Evolutionary conservation across 2,797 vertebrate genomes (phyloP).

Genomic region (Scolopax bukidnonensis): DNA sequence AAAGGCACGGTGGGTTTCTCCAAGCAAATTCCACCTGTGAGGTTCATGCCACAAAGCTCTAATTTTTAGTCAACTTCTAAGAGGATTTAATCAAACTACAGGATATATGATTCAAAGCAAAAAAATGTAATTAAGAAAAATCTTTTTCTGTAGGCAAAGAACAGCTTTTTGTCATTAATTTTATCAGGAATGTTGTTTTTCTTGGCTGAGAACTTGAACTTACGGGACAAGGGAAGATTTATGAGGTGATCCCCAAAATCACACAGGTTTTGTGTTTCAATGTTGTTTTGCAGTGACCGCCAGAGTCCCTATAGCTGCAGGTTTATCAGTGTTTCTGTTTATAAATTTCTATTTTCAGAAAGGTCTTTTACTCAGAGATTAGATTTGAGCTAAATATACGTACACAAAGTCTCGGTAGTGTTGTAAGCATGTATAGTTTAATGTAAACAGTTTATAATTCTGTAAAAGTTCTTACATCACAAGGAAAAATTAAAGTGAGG

Average conservation of each 20-base stretch:
- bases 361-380: conserved; percentile 27
- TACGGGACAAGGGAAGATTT: conserved; percentile 53
- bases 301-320: conserved; percentile 34
- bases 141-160: conserved; percentile 68
- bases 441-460: conserved; percentile 23
- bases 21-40: conserved; percentile 28
- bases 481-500: neutral
- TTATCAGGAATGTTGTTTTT: conserved; percentile 74
- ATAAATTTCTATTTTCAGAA: conserved; percentile 62
- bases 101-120: conserved; percentile 71
- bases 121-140: conserved; percentile 74
- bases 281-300: conserved; percentile 46
- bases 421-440: conserved; percentile 27
- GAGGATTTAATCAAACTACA: conserved; percentile 72
- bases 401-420: neutral
- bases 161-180: conserved; percentile 75
- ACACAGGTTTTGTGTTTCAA: conserved; percentile 53
- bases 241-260: conserved; percentile 49
- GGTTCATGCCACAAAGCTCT: neutral
- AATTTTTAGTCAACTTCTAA: conserved; percentile 67
- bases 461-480: neutral
- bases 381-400: conserved; percentile 47
- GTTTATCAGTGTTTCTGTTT: conserved; percentile 65
- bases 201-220: conserved; percentile 69
- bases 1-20: conserved; percentile 25